Base-by-base conservation (phyloP, 1,140 invertebrate species). In the Papilio machaon region DNA sequence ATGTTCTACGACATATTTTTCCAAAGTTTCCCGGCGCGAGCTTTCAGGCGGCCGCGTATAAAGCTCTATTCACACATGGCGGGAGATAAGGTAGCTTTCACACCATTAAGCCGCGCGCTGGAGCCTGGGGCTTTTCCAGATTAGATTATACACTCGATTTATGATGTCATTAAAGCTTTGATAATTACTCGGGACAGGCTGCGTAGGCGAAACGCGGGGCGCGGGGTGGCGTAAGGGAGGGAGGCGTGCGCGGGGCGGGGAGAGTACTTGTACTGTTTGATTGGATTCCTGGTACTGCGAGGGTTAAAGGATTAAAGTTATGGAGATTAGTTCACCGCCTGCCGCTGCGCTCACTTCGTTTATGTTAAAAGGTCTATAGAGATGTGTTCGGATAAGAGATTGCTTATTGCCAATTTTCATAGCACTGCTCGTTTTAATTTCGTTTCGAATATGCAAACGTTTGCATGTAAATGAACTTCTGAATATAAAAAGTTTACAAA, bases 71-170 rank as follows among this genome's bases (percentile, higher is more conserved):
- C 93, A 94, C 93, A 94, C 93, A 94, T 94, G 93, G 93, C 87
- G 89, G 91, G 91, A 94, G 93, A 94, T 94, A 94, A 94, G 93
- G 92, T 89, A 90, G 93, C 93, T 94, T 94, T 94, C 93, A 94
- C 93, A 93, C 93, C 92, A 94, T 94, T 94, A 94, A 94, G 93
- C 92, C 88, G 90, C 89, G 91, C 92, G 87, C 88, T 91, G 91
- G 92, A 94, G 92, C 91, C 91, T 91, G 93, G 93, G 94, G 94
- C 94, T 95, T 95, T 95, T 94, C 93, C 94, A 95, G 94, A 95
- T 95, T 95, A 95, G 94, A 95, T 95, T 95, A 95, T 95, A 94
- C 93, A 94, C 90, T 94, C 91, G 94, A 95, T 95, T 95, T 95
- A 95, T 95, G 93, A 92, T 85, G 94, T 95, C 93, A 95, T 95